Evolutionary conservation across 2,888 invertebrate genomes (phyloP), one percentile per base, ranked within the genome.

Genomic region (Bimastos eiseni): DNA sequence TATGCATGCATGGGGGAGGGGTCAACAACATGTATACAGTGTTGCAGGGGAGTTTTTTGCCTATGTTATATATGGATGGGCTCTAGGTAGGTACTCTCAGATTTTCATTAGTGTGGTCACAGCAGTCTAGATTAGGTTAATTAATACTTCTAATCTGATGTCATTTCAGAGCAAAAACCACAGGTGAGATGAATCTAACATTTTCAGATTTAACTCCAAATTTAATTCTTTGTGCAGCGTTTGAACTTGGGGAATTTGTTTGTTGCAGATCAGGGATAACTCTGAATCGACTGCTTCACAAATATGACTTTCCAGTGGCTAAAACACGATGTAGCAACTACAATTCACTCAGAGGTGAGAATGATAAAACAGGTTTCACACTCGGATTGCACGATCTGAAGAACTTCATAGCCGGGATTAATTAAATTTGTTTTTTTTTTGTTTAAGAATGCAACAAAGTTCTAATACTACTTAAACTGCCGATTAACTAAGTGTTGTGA

Each of bases 261-360:
- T n/a, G n/a, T n/a, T n/a, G n/a, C n/a, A 70, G 70, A 70, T 70
- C 70, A 70, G 70, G 70, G 70, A 70, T 70, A 70, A n/a, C n/a
- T 70, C 70, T 70, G 70, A 70, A 70, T n/a, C 30, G 1, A 13
- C 30, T n/a, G 70, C 70, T 70, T 70, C n/a, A n/a, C 70, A 70
- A n/a, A 70, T 2, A 6, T 70, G 70, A 70, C 70, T 70, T 70
- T n/a, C 70, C 70, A n/a, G 70, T 8, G 70, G 70, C 70, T 2
- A 70, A 49, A 70, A n/a, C 70, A 70, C 70, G 70, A 70, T n/a
- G 30, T 70, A 70, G 70, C 70, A 70, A 70, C 70, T 70, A 70
- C 70, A n/a, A 70, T n/a, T 70, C 70, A 70, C n/a, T 70, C 70
- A 11, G n/a, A 70, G 70, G 30, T 8, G n/a, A 70, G n/a, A 70